phyloP scores from a whole-genome alignment of 2,113 vertebrate genomes.

The Blennius ocellaris region DNA sequence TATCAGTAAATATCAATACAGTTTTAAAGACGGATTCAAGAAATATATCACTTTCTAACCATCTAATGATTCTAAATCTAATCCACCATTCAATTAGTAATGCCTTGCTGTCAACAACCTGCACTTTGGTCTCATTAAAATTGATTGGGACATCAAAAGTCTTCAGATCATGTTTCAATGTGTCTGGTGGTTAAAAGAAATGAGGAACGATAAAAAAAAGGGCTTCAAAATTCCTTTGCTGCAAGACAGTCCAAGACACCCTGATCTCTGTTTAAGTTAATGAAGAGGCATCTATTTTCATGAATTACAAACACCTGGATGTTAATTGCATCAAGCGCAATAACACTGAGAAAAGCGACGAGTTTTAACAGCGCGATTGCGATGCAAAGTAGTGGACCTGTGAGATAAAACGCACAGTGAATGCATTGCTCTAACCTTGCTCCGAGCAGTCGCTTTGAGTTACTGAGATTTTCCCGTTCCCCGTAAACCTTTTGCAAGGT shows the following conservation, averaged over 20 bases:
- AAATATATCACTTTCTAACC: neutral
- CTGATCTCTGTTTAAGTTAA: constrained; percentile 18
- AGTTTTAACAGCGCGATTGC: constrained; percentile 7
- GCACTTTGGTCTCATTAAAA: constrained; percentile 25
- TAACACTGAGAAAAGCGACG: constrained; percentile 21
- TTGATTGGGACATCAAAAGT: constrained; percentile 11
- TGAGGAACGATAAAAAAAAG: neutral
- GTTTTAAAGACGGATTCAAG: neutral
- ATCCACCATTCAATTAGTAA: neutral
- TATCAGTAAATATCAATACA: neutral
- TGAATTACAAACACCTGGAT: constrained; percentile 39
- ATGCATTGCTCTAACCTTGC: constrained; percentile 48
- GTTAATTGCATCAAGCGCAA: constrained; percentile 45
- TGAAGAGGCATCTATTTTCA: constrained; percentile 9
- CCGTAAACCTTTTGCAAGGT: constrained; percentile 44
- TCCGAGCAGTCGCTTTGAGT: constrained; percentile 39
- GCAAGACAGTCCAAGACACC: neutral
- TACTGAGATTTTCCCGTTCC: constrained; percentile 2
- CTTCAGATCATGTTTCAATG: constrained; percentile 11
- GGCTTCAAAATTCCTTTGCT: neutral
- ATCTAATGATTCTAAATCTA: neutral
- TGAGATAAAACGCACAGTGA: constrained; percentile 25
- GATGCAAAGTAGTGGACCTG: constrained; percentile 37
- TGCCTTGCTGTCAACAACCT: constrained; percentile 7
- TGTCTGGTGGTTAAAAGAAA: neutral